Evolutionary conservation across 30 jellyfish, hydroid and myxozoan genomes (phyloP), one percentile per base, ranked within the genome.

Genomic region (Phacellophora camtschatica): DNA sequence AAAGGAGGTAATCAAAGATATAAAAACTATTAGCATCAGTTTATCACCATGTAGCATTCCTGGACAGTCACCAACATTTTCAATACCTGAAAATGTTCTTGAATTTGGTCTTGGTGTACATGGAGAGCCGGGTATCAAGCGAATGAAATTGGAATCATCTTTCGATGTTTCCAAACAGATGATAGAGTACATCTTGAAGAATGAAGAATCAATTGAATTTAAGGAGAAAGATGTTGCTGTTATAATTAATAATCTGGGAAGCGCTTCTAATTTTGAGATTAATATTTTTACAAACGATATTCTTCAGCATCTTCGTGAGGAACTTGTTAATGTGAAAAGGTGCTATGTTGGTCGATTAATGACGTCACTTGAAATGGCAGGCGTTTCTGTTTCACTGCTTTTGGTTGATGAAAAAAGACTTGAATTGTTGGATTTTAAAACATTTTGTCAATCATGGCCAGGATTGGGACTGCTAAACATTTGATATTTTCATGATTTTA

Each of bases 81-180:
- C 43, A 22, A 82, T 94, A 28, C 89, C 91, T n/a, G 73, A 83
- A 2, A 93, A 88, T 83, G 92, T 37, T n/a, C 88, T 83, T 31
- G 99, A 94, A 45, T 94, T 94, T 88, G 99, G 99, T 34, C 84
- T 94, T 15, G 99, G 99, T 1, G 87, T 86, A 5, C 99, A 93
- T 76, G 99, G 99, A 23, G 99, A 93, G 72, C 86, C 99, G 4
- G 99, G 99, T 35, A 84, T 85, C 31, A 74, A 68, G 70, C 75
- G 58, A 81, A 75, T 93, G 69, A 71, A 77, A 74, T 59, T 90
- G 80, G 77, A 37, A 25, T 48, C 98, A 10, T 92, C 98, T 24
- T 45, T 57, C 23, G 86, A 68, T 0, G 48, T 84, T 68, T 92
- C 78, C 22, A 70, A 72, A 33, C 57, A 64, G 66, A 83, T 90